A percentile compares a stretch with the other conserved stretches of the same genome.
Evolutionary conservation across 2,888 invertebrate species (phyloP).

Genomic region (Cinara cedri): DNA sequence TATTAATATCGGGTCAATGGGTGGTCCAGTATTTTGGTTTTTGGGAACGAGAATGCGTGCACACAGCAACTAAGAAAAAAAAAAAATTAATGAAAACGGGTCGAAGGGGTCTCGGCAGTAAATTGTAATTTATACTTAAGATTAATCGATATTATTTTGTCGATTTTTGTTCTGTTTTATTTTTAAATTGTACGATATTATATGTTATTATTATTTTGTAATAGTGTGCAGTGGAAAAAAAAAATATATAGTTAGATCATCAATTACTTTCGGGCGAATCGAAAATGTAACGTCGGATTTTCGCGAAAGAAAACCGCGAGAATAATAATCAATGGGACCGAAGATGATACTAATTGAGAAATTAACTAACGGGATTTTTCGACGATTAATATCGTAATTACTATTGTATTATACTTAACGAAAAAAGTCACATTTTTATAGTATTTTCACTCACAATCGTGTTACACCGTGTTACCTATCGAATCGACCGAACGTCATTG

Average conservation of each 20-base stretch:
- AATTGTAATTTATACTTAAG: neutral
- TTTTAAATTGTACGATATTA: neutral
- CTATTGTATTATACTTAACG: too few relatives aligned
- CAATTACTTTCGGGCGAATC: neutral
- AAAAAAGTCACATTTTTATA: too few relatives aligned
- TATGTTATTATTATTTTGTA: neutral
- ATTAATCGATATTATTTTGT: conserved; percentile 18
- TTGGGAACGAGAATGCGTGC: too few relatives aligned
- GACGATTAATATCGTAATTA: neutral
- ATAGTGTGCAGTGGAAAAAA: neutral
- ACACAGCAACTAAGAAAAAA: conserved; percentile 2
- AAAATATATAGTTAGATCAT: neutral
- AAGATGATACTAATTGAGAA: too few relatives aligned
- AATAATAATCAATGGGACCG: neutral
- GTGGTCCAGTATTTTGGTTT: too few relatives aligned
- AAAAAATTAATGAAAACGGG: neutral
- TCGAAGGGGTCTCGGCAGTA: neutral
- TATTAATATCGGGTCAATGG: too few relatives aligned
- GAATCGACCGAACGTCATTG: too few relatives aligned
- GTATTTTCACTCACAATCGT: too few relatives aligned
- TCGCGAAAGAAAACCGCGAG: neutral
- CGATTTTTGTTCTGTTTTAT: neutral
- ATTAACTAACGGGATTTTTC: neutral
- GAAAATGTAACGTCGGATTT: neutral
- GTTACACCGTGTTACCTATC: too few relatives aligned